Evolutionary conservation across 1,140 invertebrate genomes (phyloP).

Genomic region (Rhyzopertha dominica): DNA sequence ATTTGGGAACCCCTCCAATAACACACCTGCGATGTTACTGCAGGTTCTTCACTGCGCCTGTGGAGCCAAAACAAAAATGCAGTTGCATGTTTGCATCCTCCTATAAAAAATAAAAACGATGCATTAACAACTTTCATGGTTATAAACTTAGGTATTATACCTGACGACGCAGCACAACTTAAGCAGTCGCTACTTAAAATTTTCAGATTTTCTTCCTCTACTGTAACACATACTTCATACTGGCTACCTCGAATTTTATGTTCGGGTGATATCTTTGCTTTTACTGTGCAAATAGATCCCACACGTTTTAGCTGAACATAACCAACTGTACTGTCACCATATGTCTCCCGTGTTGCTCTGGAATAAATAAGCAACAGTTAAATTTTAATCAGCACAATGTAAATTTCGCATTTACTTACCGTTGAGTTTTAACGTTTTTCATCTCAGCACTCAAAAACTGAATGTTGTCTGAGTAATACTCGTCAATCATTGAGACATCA

Average conservation of each 20-base stretch:
- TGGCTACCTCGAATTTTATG: constrained; percentile 27
- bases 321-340: constrained; percentile 34
- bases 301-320: constrained; percentile 30
- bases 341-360: constrained; percentile 17
- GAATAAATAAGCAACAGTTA: constrained; percentile 15
- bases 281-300: constrained; percentile 28
- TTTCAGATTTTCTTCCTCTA: constrained; percentile 23
- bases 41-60: no score
- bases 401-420: no score
- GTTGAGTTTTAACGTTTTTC: constrained; percentile 3
- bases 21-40: no score
- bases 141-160: no score
- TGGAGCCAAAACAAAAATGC: no score
- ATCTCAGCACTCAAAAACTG: constrained; percentile 10
- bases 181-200: constrained; percentile 25
- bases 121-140: background rate
- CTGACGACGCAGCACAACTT: constrained; percentile 28
- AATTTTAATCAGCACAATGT: no score
- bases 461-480: constrained; percentile 4
- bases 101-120: no score
- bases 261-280: constrained; percentile 28
- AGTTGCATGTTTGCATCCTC: no score
- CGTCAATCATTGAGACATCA: constrained; percentile 6
- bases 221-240: constrained; percentile 20
- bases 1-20: no score